These are phyloP conservation scores for Lasioglossum marginatum DNA, from an alignment of 2,888 invertebrate species.

Conservation along the genomic window DNA sequence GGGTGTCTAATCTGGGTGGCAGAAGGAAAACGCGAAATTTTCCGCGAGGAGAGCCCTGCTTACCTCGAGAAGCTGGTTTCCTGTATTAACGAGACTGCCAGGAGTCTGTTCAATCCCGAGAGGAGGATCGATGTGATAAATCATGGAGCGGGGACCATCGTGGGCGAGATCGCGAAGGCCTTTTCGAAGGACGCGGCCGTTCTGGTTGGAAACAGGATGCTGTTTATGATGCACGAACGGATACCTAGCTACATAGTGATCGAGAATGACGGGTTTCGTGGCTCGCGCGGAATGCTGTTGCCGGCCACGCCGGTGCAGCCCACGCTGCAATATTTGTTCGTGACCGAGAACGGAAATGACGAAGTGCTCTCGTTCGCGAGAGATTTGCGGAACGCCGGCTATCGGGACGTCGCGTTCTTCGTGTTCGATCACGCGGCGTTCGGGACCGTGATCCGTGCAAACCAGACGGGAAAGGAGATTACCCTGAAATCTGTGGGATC, in stretches of 20 bases:
- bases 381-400: constrained; percentile 34
- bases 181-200: not conserved
- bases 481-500: constrained; percentile 28
- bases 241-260: constrained; percentile 33
- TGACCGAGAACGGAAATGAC: constrained; percentile 7
- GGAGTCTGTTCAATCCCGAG: constrained; percentile 36
- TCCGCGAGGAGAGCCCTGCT: not conserved
- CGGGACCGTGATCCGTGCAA: constrained; percentile 39
- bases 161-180: constrained; percentile 26
- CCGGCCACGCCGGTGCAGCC: not conserved
- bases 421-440: constrained; percentile 23
- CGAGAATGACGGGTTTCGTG: constrained; percentile 24
- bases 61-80: constrained; percentile 19
- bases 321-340: constrained; percentile 43
- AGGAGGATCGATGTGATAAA: constrained; percentile 36
- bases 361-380: constrained; percentile 12
- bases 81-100: constrained; percentile 19
- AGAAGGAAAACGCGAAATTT: constrained; percentile 1
- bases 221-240: constrained; percentile 9
- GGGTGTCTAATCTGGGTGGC: not conserved
- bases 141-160: not conserved
- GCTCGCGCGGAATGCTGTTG: not conserved
- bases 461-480: constrained; percentile 21
- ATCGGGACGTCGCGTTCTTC: constrained; percentile 42
- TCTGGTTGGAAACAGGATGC: constrained; percentile 1